Evolutionary conservation across 2,888 invertebrate species (phyloP), one percentile per base, ranked within the genome.

Genomic region (Drosophila pegasa): DNA sequence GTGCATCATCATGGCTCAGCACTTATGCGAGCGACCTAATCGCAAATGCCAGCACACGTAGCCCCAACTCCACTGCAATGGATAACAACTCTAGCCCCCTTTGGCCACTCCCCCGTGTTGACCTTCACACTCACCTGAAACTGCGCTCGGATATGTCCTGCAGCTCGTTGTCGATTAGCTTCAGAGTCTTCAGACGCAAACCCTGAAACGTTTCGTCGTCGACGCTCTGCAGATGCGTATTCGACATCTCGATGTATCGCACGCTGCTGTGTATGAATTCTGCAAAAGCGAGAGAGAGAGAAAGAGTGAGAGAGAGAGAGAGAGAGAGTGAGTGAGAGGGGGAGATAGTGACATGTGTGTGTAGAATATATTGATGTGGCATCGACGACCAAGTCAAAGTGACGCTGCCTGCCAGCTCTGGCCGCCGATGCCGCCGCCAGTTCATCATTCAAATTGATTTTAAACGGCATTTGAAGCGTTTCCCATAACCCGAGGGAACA

Each of bases 121-220:
- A 72, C 67, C 55, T 43, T 47, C 50, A 79, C 94, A 84, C 94
- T 93, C 93, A 97, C 97, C 95, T 95, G 91, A 97, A 95, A 84
- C 96, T 95, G 91, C 95, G 95, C 76, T 95, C 95, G 74, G 96
- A 96, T 90, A 97, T 95, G 92, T 94, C 95, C 92, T 95, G 95
- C 87, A 97, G 94, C 93, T 95, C 95, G 93, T 97, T 97, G 93
- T 96, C 96, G 93, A 96, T 95, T 91, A 97, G 93, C 87, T 96
- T 95, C 77, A 97, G 93, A 65, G 96, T 96, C 92, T 97, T 96
- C 77, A 97, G 94, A 89, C 94, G 94, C 85, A 95, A 93, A 75
- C 95, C 95, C 76, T 95, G 95, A 88, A 97, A 93, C 70, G 96
- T 96, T 91, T 96, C 96, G 89, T 96, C 95, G 85, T 97, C 96